phyloP scores from a whole-genome alignment of 1,140 invertebrate species.

The Mamestra configurata region DNA sequence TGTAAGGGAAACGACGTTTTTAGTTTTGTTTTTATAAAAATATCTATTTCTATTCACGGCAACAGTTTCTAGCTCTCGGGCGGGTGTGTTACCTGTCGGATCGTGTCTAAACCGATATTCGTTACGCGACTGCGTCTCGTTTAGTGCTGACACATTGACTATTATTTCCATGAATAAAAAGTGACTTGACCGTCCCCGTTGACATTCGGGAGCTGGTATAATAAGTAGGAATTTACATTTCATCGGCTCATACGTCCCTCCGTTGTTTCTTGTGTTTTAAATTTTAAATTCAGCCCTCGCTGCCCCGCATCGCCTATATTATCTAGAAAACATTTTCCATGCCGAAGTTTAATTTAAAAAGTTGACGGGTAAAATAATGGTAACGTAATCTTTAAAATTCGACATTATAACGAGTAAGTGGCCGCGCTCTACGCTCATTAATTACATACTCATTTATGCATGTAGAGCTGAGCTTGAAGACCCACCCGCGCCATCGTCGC shows the following conservation, averaged over 20 bases:
- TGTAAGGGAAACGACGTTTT: conserved; percentile 27
- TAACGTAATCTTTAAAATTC: conserved; percentile 53
- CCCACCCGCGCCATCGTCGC: conserved; percentile 67
- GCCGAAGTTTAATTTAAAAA: conserved; percentile 74
- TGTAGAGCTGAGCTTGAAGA: conserved; percentile 67
- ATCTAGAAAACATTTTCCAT: conserved; percentile 51
- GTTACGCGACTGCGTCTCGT: conserved; percentile 55
- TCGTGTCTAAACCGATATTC: conserved; percentile 55
- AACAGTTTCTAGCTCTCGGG: not conserved
- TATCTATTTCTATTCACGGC: conserved; percentile 34
- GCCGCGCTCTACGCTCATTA: conserved; percentile 75
- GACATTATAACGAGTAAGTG: conserved; percentile 49
- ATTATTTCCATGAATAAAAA: conserved; percentile 78
- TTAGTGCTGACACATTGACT: conserved; percentile 71
- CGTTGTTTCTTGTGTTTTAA: conserved; percentile 57
- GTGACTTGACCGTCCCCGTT: conserved; percentile 65
- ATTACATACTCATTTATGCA: conserved; percentile 82
- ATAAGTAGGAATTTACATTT: conserved; percentile 74
- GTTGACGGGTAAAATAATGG: conserved; percentile 63
- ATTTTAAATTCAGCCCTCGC: conserved; percentile 54
- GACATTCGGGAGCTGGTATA: conserved; percentile 72
- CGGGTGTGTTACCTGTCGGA: conserved; percentile 41
- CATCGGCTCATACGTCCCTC: conserved; percentile 58
- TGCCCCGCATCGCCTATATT: conserved; percentile 19
- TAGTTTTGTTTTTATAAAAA: conserved; percentile 11